Conservation (phyloP, 1,140 invertebrate species). For the Drosophila biarmipes region DNA sequence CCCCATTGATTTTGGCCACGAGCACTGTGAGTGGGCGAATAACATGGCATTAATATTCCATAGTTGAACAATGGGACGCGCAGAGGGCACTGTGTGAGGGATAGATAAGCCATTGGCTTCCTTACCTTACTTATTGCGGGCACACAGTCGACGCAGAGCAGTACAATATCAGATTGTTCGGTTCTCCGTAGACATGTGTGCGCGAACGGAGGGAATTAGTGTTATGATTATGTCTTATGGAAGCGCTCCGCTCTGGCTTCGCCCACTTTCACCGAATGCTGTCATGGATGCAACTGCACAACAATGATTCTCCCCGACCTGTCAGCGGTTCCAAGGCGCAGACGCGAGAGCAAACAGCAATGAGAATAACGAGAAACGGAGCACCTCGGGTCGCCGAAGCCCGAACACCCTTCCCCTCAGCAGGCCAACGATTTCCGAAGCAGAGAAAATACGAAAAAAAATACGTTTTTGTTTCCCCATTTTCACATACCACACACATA, state of each 20-base stretch:
- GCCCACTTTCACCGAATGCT: slow-evolving; percentile 38
- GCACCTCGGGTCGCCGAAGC: background rate
- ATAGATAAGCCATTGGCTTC: slow-evolving; percentile 40
- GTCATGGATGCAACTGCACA: slow-evolving; percentile 14
- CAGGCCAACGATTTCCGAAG: background rate
- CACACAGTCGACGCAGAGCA: slow-evolving; percentile 10
- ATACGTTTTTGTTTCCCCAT: no score
- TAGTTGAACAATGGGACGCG: slow-evolving; percentile 44
- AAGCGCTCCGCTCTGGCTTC: slow-evolving; percentile 1
- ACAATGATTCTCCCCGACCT: slow-evolving; percentile 4
- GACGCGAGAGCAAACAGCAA: slow-evolving; percentile 11
- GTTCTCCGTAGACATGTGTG: background rate
- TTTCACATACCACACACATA: no score
- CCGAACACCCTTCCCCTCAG: background rate
- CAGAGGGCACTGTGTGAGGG: slow-evolving; percentile 26
- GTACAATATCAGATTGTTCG: slow-evolving; percentile 20
- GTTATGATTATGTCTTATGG: slow-evolving; percentile 7
- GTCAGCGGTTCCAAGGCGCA: slow-evolving; percentile 11
- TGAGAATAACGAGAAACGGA: slow-evolving; percentile 9
- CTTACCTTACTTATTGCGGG: slow-evolving; percentile 13
- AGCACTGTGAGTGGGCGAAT: slow-evolving; percentile 32
- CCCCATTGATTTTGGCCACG: slow-evolving; percentile 61
- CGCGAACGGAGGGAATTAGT: background rate
- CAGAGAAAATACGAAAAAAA: no score
- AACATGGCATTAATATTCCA: slow-evolving; percentile 45